Evolutionary conservation across 2,888 invertebrate genomes (phyloP), one percentile per base, ranked within the genome.

Genomic region (Campoplex nolae): DNA sequence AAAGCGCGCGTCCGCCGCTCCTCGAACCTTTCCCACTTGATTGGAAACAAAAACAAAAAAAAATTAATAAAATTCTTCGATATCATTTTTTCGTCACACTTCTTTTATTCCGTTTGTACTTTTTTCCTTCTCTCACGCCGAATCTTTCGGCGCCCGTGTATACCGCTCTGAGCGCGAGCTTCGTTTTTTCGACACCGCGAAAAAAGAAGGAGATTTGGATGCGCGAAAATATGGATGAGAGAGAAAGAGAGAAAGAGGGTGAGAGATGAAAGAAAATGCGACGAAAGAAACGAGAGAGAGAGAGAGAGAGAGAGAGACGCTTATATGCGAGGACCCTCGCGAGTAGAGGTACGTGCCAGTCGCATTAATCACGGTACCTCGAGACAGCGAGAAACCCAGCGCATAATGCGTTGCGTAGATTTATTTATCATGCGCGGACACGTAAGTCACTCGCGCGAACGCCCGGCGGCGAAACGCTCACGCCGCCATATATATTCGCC

Each of bases 371-470:
- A 92, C 89, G 83, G 84, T 84, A 38, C 68, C 56, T 51, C 85
- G 87, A 88, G 92, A 92, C 93, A 91, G 91, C 90, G 90, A 89
- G 90, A 88, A 91, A 90, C 90, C 86, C 88, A 88, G 91, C 90
- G 90, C 90, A 92, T 91, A 92, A 92, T 91, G 92, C 92, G 91
- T 91, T 90, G 90, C 91, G 91, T 92, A 92, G 93, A 92, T 93
- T 93, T 92, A 93, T 93, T 93, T 93, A 92, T 93, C 91, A 91
- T 91, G 86, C 90, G 91, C 90, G 92, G 90, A 92, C 91, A 91
- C 90, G 90, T 92, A 92, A 92, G 92, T 92, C 92, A 92, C 92
- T 90, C 90, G 89, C 77, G 77, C 90, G 90, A 90, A 90, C 89
- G 89, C 89, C 89, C 68, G 75, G 76, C 86, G 84, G 78, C 80